Base-by-base conservation (phyloP, 2,113 vertebrate genomes). In the Aleadryas rufinucha region DNA sequence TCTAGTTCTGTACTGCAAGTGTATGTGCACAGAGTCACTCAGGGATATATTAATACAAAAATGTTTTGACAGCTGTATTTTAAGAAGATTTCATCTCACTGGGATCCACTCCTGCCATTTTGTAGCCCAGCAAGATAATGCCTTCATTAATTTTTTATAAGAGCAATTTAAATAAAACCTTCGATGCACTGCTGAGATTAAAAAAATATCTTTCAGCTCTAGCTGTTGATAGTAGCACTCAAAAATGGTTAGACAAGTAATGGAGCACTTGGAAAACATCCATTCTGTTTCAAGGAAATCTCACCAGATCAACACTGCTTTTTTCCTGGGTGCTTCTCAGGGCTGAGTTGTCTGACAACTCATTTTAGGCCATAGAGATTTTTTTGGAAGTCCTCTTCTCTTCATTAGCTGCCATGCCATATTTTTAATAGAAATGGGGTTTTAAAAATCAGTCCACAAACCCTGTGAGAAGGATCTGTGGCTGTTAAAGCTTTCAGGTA, bases 91-190 rank as follows among this genome's bases (percentile, higher is more conserved):
- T 94, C 63, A 83, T 97, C 92, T 97, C 96, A n/a, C 89, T 92
- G 82, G 87, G 89, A 96, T 93, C 88, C 82, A 90, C 90, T 96
- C 93, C 94, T 97, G 90, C 94, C 90, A 93, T 94, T 94, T 94
- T 96, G 89, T 93, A 95, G 87, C 95, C 90, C 95, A 78, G 71
- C 91, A 97, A 97, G 89, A 97, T 97, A 97, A 97, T 97, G 94
- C 93, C 87, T 96, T 97, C 94, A 97, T 98, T 97, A 96, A 96
- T 95, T 97, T 97, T 97, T 96, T 96, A 97, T 97, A 90, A 94
- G 76, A 93, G 86, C 94, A 93, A 94, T 96, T 96, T 95, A 97
- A 97, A 96, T 94, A 92, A 96, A 97, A 92, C 91, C 63, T 96
- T 95, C 84, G 85, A 94, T 95, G 88, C 81, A 91, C 94, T 93